Evolutionary conservation across 1,140 invertebrate species (phyloP).

Genomic region (Caerostris darwini): DNA sequence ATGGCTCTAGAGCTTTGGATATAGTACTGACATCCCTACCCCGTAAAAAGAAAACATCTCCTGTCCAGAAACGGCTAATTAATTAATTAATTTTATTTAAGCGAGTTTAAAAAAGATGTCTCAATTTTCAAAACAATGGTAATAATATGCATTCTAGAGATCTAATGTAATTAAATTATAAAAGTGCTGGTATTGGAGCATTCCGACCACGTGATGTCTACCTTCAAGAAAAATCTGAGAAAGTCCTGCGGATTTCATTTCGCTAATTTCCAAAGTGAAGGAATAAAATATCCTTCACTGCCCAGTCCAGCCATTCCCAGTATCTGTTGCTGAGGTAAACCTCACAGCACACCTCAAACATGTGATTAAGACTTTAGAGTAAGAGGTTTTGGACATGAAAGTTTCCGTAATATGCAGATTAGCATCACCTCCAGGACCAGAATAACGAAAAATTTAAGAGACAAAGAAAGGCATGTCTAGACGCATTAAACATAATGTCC

Average conservation of each 20-base stretch:
- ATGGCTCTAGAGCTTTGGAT: no score
- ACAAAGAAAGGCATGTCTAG: background rate
- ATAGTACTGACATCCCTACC: no score
- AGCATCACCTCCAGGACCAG: background rate
- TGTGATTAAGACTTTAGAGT: background rate
- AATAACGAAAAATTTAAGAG: background rate
- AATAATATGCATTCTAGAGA: no score
- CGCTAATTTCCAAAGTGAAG: background rate
- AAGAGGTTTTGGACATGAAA: background rate
- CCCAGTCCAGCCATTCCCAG: background rate
- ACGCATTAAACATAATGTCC: background rate
- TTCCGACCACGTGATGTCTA: no score
- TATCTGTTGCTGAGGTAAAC: background rate
- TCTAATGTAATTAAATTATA: no score
- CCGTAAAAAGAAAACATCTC: no score
- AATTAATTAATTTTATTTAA: no score
- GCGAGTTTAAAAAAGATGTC: no score
- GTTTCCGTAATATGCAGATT: background rate
- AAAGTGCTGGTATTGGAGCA: no score
- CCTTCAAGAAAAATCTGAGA: background rate
- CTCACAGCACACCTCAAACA: background rate
- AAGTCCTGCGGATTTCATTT: background rate
- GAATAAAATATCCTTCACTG: background rate
- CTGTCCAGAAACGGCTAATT: no score
- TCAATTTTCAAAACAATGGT: no score